Evolutionary conservation across 2,797 vertebrate species (phyloP).

Genomic region (Ptychadena robeensis): DNA sequence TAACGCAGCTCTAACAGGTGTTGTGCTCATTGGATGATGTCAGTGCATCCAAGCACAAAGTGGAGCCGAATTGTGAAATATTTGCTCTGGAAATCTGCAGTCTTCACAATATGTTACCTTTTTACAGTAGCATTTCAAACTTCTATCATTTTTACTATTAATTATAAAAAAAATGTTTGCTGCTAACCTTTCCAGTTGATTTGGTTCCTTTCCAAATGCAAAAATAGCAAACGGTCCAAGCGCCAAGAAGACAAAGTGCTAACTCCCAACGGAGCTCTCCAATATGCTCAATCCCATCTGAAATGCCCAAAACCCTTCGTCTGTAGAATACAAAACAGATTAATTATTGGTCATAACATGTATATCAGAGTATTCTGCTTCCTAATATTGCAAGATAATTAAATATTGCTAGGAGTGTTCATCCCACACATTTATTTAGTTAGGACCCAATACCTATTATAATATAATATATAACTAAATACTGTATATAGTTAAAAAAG

Average conservation of each 20-base stretch:
- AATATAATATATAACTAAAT: no score
- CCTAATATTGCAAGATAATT: no score
- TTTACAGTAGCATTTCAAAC: not conserved
- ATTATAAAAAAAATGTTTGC: not conserved
- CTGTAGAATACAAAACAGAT: constrained; percentile 69
- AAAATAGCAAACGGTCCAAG: constrained; percentile 99
- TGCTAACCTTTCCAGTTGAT: constrained; percentile 95
- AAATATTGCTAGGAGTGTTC: no score
- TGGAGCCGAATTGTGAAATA: no score
- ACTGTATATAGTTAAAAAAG: no score
- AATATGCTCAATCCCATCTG: constrained; percentile 93
- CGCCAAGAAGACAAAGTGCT: constrained; percentile 90
- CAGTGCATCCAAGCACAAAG: no score
- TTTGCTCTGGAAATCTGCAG: no score
- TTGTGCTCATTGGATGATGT: no score
- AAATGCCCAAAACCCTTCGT: constrained; percentile 92
- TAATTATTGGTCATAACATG: not conserved
- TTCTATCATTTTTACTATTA: not conserved
- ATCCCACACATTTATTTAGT: no score
- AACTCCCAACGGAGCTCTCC: constrained; percentile 95
- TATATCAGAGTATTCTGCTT: not conserved
- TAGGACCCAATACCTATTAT: no score
- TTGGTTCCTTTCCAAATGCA: constrained; percentile 99
- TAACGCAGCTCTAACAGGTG: no score
- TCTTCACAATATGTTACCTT: not conserved